Conservation (phyloP, 2,797 vertebrate species). For the Tenualosa thibaudeaui region DNA sequence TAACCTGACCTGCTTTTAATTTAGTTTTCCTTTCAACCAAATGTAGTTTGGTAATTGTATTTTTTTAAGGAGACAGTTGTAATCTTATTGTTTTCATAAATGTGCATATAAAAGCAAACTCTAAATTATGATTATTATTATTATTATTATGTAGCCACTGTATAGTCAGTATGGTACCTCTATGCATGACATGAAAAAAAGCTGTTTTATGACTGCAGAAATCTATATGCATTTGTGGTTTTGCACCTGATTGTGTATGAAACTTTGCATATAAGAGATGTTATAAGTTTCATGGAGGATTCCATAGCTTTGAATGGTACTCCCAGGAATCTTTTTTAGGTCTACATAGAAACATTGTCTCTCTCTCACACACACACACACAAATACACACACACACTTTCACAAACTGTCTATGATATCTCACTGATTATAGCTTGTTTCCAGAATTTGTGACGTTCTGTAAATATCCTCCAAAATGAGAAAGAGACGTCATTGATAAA, state of each 20-base stretch:
- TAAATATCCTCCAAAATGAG: slow-evolving; percentile 47
- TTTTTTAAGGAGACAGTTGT: slow-evolving; percentile 51
- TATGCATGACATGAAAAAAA: slow-evolving; percentile 71
- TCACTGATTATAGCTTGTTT: slow-evolving; percentile 53
- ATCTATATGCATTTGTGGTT: slow-evolving; percentile 64
- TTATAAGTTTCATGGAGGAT: neutral
- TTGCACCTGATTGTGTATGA: slow-evolving; percentile 59
- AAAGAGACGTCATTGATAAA: slow-evolving; percentile 40
- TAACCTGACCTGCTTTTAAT: slow-evolving; percentile 44
- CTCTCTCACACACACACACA: neutral
- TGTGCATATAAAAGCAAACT: slow-evolving; percentile 52
- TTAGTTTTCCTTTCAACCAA: slow-evolving; percentile 44
- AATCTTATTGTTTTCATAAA: slow-evolving; percentile 58
- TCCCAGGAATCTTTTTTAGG: slow-evolving; percentile 44
- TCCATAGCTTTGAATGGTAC: slow-evolving; percentile 27
- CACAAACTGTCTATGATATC: slow-evolving; percentile 42
- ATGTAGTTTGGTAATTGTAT: slow-evolving; percentile 57
- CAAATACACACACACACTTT: neutral
- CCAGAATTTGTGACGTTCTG: slow-evolving; percentile 54
- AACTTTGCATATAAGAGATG: slow-evolving; percentile 43
- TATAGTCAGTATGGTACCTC: slow-evolving; percentile 67
- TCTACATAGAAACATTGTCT: slow-evolving; percentile 53
- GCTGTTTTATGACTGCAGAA: slow-evolving; percentile 59
- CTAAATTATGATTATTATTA: slow-evolving; percentile 53
- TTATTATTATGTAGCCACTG: slow-evolving; percentile 60